Conservation (phyloP, 1,140 invertebrate genomes). For the Caenorhabditis briggsae region DNA sequence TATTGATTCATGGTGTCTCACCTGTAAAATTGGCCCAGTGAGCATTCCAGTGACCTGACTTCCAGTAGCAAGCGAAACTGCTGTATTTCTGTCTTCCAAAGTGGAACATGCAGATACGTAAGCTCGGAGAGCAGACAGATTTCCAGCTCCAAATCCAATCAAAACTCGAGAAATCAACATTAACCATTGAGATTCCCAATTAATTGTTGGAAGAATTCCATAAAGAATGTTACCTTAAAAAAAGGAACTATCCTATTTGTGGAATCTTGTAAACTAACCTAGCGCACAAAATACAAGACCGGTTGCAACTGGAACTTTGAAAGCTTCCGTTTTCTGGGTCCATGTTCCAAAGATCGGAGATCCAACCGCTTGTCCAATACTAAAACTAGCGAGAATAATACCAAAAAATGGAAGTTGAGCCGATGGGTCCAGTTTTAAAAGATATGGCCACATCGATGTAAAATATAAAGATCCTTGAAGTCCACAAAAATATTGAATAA, state of each 20-base stretch:
- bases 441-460: slow-evolving; percentile 63
- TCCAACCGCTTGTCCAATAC: slow-evolving; percentile 55
- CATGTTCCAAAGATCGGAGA: slow-evolving; percentile 58
- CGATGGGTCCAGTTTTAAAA: slow-evolving; percentile 55
- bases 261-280: not conserved
- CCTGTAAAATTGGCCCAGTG: slow-evolving; percentile 52
- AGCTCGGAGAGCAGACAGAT: slow-evolving; percentile 54
- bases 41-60: slow-evolving; percentile 55
- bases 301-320: slow-evolving; percentile 42
- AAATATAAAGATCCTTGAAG: slow-evolving; percentile 59
- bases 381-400: slow-evolving; percentile 56
- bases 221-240: slow-evolving; percentile 57
- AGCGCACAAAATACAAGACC: slow-evolving; percentile 9
- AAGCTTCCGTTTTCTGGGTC: slow-evolving; percentile 59
- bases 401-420: slow-evolving; percentile 59
- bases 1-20: not conserved
- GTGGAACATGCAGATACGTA: slow-evolving; percentile 47
- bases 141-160: slow-evolving; percentile 59
- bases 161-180: slow-evolving; percentile 56
- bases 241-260: slow-evolving; percentile 5
- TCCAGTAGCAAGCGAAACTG: slow-evolving; percentile 56
- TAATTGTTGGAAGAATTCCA: slow-evolving; percentile 53
- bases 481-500: slow-evolving; percentile 52
- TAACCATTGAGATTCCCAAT: slow-evolving; percentile 49
- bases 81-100: slow-evolving; percentile 53